phyloP scores from a whole-genome alignment of 2,888 invertebrate genomes.

The Dynastes grantii region DNA sequence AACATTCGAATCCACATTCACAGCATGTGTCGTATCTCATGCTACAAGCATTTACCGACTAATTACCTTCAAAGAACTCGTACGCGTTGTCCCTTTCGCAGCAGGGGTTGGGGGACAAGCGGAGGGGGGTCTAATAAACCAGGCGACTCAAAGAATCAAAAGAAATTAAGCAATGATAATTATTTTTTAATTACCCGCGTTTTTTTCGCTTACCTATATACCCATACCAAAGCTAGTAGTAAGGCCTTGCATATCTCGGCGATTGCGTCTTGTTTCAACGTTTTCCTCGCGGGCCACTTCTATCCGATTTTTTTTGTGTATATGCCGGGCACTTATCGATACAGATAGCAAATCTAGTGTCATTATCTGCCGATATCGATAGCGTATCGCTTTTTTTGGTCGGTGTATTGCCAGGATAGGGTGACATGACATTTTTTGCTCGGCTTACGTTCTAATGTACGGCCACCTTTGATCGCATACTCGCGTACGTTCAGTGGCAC shows the following conservation, averaged over 20 bases:
- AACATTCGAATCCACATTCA: not conserved
- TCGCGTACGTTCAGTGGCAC: constrained; percentile 4
- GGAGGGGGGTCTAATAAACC: not conserved
- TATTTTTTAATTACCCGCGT: constrained; percentile 22
- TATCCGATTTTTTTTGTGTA: not conserved
- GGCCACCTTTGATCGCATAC: constrained; percentile 14
- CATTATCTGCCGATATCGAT: constrained; percentile 13
- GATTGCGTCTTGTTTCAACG: constrained; percentile 15
- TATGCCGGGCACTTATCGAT: too few relatives aligned
- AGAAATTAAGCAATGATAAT: constrained; percentile 32
- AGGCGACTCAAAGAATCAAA: not conserved
- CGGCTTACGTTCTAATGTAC: not conserved
- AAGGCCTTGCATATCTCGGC: constrained; percentile 14
- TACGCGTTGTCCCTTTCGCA: not conserved
- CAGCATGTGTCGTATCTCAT: not conserved
- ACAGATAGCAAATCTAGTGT: constrained; percentile 2
- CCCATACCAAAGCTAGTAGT: not conserved
- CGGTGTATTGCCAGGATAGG: not conserved
- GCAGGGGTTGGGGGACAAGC: not conserved
- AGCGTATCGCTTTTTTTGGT: not conserved
- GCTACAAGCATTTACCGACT: not conserved
- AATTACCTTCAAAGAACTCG: not conserved
- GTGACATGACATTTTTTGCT: constrained; percentile 20
- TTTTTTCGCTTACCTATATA: not conserved
- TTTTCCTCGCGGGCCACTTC: constrained; percentile 4